Conservation (phyloP, 2,888 invertebrate genomes). For the Dichetophora obliterata region DNA sequence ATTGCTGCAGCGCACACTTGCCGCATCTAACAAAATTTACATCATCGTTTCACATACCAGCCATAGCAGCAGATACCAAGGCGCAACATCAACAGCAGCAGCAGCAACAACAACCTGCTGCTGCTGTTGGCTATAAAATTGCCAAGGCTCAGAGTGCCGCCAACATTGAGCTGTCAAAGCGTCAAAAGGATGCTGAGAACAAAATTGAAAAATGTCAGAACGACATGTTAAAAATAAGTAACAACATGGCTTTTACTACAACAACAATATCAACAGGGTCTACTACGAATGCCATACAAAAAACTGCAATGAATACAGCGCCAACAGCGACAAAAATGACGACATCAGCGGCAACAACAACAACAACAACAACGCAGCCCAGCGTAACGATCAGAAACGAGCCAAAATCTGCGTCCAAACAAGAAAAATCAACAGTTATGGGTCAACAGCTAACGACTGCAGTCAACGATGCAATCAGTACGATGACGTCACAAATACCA, state of each 20-base stretch:
- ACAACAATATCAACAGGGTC: slow-evolving; percentile 49
- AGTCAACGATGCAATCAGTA: slow-evolving; percentile 29
- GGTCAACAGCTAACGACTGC: not conserved
- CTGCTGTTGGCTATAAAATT: slow-evolving; percentile 49
- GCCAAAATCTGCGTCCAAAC: slow-evolving; percentile 3
- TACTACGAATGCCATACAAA: slow-evolving; percentile 40
- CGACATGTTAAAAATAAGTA: slow-evolving; percentile 64
- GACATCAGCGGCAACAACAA: slow-evolving; percentile 38
- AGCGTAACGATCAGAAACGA: not conserved
- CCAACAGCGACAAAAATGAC: slow-evolving; percentile 44
- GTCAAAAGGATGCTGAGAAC: slow-evolving; percentile 68
- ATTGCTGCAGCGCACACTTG: slow-evolving; percentile 66
- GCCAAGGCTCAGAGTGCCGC: slow-evolving; percentile 60
- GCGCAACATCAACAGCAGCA: slow-evolving; percentile 43
- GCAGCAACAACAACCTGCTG: slow-evolving; percentile 39
- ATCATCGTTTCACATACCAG: slow-evolving; percentile 66
- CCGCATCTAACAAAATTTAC: slow-evolving; percentile 67
- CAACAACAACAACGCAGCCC: not conserved
- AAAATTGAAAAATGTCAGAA: slow-evolving; percentile 68
- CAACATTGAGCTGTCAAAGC: slow-evolving; percentile 59
- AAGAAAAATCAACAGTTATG: slow-evolving; percentile 23
- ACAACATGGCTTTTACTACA: slow-evolving; percentile 44
- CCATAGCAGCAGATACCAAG: slow-evolving; percentile 44
- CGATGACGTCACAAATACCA: slow-evolving; percentile 37
- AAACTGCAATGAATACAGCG: slow-evolving; percentile 38